A percentile compares a stretch with the other conserved stretches of the same genome.
phyloP scores from a whole-genome alignment of 2,797 vertebrate species.

The Sphaeramia orbicularis region DNA sequence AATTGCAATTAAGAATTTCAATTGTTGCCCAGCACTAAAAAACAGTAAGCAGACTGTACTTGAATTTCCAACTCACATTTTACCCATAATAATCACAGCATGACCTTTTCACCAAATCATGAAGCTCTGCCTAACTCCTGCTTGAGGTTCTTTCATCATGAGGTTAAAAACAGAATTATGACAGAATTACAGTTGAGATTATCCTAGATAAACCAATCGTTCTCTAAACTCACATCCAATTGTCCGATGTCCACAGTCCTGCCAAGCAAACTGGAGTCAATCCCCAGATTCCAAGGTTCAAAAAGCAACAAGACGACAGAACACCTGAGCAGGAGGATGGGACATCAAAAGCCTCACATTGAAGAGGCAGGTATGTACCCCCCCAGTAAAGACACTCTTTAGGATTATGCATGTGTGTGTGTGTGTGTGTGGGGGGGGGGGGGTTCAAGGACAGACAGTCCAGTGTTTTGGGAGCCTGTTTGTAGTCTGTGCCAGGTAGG shows the following conservation, averaged over 20 bases:
- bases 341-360: constrained; percentile 28
- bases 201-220: constrained; percentile 3
- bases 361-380: constrained; percentile 24
- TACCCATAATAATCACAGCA: no score
- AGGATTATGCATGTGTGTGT: not conserved
- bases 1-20: no score
- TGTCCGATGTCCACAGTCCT: constrained; percentile 16
- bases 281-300: constrained; percentile 19
- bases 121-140: no score
- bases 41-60: no score
- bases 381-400: constrained; percentile 15
- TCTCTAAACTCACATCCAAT: not conserved
- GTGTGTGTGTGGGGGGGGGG: no score
- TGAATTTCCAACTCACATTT: no score
- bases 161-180: no score
- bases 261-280: constrained; percentile 7
- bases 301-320: constrained; percentile 35
- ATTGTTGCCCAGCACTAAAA: no score
- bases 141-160: no score
- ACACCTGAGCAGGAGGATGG: constrained; percentile 16
- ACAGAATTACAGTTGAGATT: not conserved
- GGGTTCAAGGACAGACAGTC: constrained; percentile 45
- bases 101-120: no score
- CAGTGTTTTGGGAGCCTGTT: constrained; percentile 42
- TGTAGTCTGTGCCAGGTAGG: constrained; percentile 54